phyloP scores from a whole-genome alignment of 2,888 invertebrate species.

The Cylloceria caligata region DNA sequence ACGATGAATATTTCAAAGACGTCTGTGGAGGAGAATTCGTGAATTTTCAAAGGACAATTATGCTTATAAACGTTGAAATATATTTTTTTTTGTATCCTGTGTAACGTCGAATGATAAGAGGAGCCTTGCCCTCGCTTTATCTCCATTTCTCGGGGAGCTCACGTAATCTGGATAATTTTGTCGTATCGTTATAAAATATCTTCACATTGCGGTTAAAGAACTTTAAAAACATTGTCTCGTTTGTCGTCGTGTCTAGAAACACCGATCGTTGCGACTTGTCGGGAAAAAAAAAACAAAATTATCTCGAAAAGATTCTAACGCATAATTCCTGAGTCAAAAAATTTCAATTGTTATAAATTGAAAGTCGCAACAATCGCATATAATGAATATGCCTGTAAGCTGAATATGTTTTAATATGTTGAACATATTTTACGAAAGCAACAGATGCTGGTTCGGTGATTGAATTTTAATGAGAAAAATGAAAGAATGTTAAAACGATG shows the following conservation, averaged over 20 bases:
- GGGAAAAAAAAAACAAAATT: not conserved
- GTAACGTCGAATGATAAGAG: conserved; percentile 19
- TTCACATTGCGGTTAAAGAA: conserved; percentile 12
- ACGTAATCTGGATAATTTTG: conserved; percentile 10
- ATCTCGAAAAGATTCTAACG: not conserved
- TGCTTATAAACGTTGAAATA: conserved; percentile 45
- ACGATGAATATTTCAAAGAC: conserved; percentile 66
- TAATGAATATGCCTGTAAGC: not conserved
- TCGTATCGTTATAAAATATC: conserved; percentile 33
- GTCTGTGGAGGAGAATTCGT: conserved; percentile 22
- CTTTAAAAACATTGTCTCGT: not conserved
- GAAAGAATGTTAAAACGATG: conserved; percentile 7
- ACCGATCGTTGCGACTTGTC: conserved; percentile 17
- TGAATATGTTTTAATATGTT: not conserved
- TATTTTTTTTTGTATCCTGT: conserved; percentile 54
- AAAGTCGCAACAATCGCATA: not conserved
- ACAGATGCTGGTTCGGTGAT: not conserved
- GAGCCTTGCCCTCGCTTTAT: not conserved
- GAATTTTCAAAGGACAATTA: conserved; percentile 15
- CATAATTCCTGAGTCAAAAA: not conserved
- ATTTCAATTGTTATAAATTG: not conserved
- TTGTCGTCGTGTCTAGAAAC: conserved; percentile 8
- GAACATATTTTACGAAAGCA: not conserved
- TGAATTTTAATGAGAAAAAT: not conserved
- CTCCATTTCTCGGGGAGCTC: conserved; percentile 8